Percentiles rank a stretch among this genome's conserved stretches.
phyloP scores from a whole-genome alignment of 1,140 invertebrate species.

The Trichonephila clavipes region DNA sequence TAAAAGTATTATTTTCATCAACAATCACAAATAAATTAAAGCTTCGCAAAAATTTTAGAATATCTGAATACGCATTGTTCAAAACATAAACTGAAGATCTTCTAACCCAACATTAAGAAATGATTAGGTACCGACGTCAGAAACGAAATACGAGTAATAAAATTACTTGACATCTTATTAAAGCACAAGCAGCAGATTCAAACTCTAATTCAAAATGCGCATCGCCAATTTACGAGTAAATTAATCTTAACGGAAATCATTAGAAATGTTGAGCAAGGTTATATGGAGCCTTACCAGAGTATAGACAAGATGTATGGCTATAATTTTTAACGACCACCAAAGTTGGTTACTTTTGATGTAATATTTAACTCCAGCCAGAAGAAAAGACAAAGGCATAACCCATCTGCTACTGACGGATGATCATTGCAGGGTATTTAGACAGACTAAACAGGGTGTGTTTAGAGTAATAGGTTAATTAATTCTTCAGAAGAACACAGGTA shows the following conservation, averaged over 20 bases:
- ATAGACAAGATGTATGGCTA: constrained; percentile 18
- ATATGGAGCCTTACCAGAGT: background rate
- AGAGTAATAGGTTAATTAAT: constrained; percentile 61
- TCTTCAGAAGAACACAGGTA: background rate
- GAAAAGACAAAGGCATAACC: constrained; percentile 36
- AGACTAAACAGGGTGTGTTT: constrained; percentile 58
- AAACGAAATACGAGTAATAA: background rate
- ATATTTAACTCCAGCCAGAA: constrained; percentile 40
- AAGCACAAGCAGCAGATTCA: background rate
- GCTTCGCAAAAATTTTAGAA: too few species aligned
- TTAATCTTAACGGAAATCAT: constrained; percentile 28
- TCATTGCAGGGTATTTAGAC: constrained; percentile 54
- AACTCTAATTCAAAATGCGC: constrained; percentile 1
- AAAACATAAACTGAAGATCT: too few species aligned
- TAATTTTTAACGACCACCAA: constrained; percentile 51
- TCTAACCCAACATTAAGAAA: too few species aligned
- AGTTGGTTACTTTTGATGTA: constrained; percentile 46
- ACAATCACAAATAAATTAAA: too few species aligned
- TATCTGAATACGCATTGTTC: too few species aligned
- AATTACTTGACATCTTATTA: constrained; percentile 28
- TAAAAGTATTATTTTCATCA: too few species aligned
- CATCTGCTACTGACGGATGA: constrained; percentile 59
- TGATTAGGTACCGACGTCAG: background rate
- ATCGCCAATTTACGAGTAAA: constrained; percentile 28
- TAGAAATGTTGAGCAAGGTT: background rate